phyloP scores from a whole-genome alignment of 2,797 vertebrate genomes.

The Lemur catta region DNA sequence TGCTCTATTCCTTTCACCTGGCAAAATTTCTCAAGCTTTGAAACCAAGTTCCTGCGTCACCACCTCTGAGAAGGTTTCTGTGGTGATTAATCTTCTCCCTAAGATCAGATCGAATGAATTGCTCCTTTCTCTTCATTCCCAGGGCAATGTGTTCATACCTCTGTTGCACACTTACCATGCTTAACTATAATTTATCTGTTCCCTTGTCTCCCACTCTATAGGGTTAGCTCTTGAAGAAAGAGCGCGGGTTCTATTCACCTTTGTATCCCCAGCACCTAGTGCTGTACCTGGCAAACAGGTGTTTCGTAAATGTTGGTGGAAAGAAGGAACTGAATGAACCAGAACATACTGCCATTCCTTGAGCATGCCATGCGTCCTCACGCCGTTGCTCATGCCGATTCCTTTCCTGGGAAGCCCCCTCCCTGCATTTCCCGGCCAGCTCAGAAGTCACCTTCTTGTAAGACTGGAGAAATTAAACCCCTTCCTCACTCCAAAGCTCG shows the following conservation, averaged over 20 bases:
- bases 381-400: background rate
- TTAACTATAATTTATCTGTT: background rate
- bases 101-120: background rate
- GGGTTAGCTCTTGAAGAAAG: background rate
- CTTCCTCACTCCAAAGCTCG: background rate
- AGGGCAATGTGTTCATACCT: background rate
- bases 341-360: background rate
- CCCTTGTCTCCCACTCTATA: background rate
- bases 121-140: background rate
- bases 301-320: background rate
- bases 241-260: background rate
- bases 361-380: background rate
- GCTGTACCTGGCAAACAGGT: background rate
- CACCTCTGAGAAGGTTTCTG: background rate
- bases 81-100: background rate
- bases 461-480: background rate
- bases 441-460: background rate
- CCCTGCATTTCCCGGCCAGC: background rate
- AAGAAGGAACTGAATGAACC: background rate
- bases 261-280: background rate
- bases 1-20: background rate
- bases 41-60: background rate
- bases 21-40: background rate
- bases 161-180: background rate
- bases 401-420: background rate